Conservation (phyloP, 1,140 invertebrate genomes). For the Lysiphlebus fabarum region DNA sequence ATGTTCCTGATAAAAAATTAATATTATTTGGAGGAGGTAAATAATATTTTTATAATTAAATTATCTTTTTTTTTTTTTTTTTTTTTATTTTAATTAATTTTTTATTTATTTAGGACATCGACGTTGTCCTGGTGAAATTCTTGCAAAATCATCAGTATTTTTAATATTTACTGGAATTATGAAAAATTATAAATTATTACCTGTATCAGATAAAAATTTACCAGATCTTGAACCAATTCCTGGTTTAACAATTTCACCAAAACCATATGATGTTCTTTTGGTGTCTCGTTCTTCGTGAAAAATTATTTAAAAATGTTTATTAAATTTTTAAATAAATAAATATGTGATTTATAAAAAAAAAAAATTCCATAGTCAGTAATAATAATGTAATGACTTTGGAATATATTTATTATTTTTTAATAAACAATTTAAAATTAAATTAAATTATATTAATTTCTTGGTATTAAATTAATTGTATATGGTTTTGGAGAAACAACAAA, state of each 20-base stretch:
- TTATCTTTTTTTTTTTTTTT: conserved; percentile 7
- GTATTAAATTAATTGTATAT: conserved; percentile 42
- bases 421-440: neutral
- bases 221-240: conserved; percentile 32
- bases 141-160: conserved; percentile 72
- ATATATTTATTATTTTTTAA: neutral
- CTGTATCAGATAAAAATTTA: conserved; percentile 39
- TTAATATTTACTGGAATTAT: conserved; percentile 69
- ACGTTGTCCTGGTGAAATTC: conserved; percentile 72
- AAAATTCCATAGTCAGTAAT: neutral
- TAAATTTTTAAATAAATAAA: no score
- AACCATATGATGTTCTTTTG: conserved; percentile 42
- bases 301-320: no score
- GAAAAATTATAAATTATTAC: conserved; percentile 53
- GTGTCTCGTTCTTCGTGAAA: conserved; percentile 32
- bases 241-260: conserved; percentile 44
- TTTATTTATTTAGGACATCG: conserved; percentile 61
- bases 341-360: neutral
- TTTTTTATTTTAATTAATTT: conserved; percentile 12
- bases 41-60: conserved; percentile 14
- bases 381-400: no score
- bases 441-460: conserved; percentile 13
- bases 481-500: conserved; percentile 56
- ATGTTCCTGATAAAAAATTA: conserved; percentile 53
- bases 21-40: conserved; percentile 70